Base-by-base conservation (phyloP, 2,888 invertebrate genomes). In the Thymelicus sylvestris region DNA sequence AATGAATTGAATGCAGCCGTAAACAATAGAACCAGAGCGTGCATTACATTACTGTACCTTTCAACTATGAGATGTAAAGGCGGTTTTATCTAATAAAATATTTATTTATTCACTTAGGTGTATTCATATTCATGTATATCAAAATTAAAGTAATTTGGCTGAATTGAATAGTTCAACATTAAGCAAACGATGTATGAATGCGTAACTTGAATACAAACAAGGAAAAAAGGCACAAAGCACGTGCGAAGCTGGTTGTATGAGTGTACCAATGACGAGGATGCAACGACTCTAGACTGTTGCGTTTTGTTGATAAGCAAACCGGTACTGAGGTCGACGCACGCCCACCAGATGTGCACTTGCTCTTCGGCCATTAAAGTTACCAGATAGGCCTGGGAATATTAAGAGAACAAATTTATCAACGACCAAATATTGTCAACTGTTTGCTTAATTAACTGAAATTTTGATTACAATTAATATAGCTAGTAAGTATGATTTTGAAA, bases 301-400 rank as follows among this genome's bases (percentile, higher is more conserved):
- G 72, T 59, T 52, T 55, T 72, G 63, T 73, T 71, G 72, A 74
- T 74, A 74, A 75, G 71, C 72, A 79, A 82, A 82, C 85, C 83
- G 82, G 83, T 85, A 83, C 79, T 67, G 80, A 81, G 87, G 87
- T 88, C 87, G 85, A 78, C 79, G 87, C 76, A 78, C 87, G 85
- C 78, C 79, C 81, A 74, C 83, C 87, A 87, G 85, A 85, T 87
- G 86, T 82, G 81, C 80, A 74, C 75, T 79, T 77, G 77, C 55
- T 76, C 55, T 76, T 67, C 73, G 24, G 5, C 61, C 15, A 59
- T 44, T 62, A 62, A 67, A 71, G 66, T 62, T 72, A 74, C 74
- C 74, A 64, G 74, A 60, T 70, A n/a, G n/a, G 60, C 38, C 39
- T 60, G 39, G 19, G 19, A 67, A 19, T 7, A 7, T 57, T 7